Percentiles rank a stretch among this genome's conserved stretches.
Evolutionary conservation across 2,888 invertebrate genomes (phyloP).

Genomic region (Drosophila algonquin): DNA sequence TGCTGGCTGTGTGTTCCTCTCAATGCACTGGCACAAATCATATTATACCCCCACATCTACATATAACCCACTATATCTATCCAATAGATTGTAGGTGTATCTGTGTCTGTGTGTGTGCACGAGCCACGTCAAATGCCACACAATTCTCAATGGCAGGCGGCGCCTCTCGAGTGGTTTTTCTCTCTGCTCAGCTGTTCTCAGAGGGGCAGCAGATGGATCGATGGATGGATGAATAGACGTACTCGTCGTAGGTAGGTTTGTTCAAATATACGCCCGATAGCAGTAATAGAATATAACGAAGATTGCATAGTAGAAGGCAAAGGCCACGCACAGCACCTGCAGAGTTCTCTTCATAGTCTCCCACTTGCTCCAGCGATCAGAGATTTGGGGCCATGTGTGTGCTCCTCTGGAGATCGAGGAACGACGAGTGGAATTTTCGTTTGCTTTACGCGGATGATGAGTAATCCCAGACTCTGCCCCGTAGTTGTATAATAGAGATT

Average conservation of each 20-base stretch:
- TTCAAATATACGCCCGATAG: conserved; percentile 67
- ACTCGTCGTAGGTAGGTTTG: background rate
- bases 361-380: conserved; percentile 3
- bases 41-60: conserved; percentile 42
- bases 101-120: conserved; percentile 7
- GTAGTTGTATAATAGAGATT: conserved; percentile 9
- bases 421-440: background rate
- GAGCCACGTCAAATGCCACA: conserved; percentile 61
- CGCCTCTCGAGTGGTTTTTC: conserved; percentile 53
- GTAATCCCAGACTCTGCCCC: conserved; percentile 14
- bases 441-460: conserved; percentile 8
- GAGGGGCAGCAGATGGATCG: no score
- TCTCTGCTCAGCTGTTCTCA: conserved; percentile 64
- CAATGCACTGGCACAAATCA: conserved; percentile 50
- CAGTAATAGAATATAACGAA: conserved; percentile 78
- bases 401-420: conserved; percentile 24
- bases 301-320: conserved; percentile 74
- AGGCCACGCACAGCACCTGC: conserved; percentile 65
- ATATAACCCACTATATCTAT: conserved; percentile 28
- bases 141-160: conserved; percentile 69
- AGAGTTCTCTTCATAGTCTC: conserved; percentile 56
- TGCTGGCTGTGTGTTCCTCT: conserved; percentile 30
- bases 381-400: conserved; percentile 62
- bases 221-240: no score
- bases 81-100: conserved; percentile 14